Evolutionary conservation across 2,888 invertebrate species (phyloP), one percentile per base, ranked within the genome.

Genomic region (Tethea ocularis): DNA sequence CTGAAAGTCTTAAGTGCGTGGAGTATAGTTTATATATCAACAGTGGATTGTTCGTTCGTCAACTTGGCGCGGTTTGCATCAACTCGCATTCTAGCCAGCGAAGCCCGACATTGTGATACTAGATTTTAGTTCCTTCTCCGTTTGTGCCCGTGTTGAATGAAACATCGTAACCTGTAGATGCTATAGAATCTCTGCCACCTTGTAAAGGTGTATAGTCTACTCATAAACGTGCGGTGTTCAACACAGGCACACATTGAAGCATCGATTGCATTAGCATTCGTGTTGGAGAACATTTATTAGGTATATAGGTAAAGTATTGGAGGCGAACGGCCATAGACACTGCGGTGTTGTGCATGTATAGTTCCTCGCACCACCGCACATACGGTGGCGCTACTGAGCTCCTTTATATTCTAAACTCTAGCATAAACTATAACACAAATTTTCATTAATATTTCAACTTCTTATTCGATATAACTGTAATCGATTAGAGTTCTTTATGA

Each of bases 81-180:
- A 82, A 85, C 88, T 89, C 88, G 83, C 81, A 80, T 84, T 84
- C 80, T 80, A 84, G 85, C 86, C 84, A 82, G 84, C 80, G 81
- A 87, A 89, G 89, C 89, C 89, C 90, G 88, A 91, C 84, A 92
- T 93, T 93, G 93, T 93, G 93, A 93, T 93, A 93, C 90, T 93
- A 93, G 93, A 88, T 92, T 91, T 91, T 92, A 93, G 91, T 93
- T 91, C 87, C 86, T 89, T 89, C 91, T 90, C 91, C 88, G 73
- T 67, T 75, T 77, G 85, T 80, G 82, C 77, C 78, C 78, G 82
- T 80, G 80, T 86, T 85, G 81, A 83, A 82, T 82, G 80, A 76
- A 69, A 76, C 79, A 68, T 67, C 71, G 63, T 65, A 67, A 66
- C 70, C 69, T 71, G 67, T 74, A 78, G 74, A 74, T 75, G 70